Evolutionary conservation across 2,113 vertebrate genomes (phyloP), one percentile per base, ranked within the genome.

Genomic region (Atherinomorus stipes): DNA sequence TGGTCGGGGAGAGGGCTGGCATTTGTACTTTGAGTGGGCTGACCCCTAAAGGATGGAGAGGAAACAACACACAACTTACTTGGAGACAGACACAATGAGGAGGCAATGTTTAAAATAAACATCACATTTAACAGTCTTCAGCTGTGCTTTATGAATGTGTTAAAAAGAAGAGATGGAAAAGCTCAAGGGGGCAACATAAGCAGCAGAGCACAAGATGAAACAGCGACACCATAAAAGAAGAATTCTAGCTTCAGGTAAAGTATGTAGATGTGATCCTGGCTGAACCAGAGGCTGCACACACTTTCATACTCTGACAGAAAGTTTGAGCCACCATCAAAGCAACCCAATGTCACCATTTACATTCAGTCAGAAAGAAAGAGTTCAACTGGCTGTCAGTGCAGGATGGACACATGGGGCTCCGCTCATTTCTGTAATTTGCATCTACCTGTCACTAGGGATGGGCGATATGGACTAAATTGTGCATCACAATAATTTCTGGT

Each of bases 1-100:
- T 99, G 11, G 98, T 99, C 58, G 98, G 98, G 25, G 98, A 99
- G n/a, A 99, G 93, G 0, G 97, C 97, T 1, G 98, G 98, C 98
- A 99, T 99, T 70, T 96, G 71, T 67, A 99, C 91, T 88, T 96
- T 95, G 85, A 98, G 80, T 75, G 94, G 90, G 64, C 94, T 93
- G 11, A 83, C 93, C 81, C 93, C 98, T 98, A 86, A 26, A 94
- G 93, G 86, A 91, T 0, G 82, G 0, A 91, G 54, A 85, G 23
- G 79, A 47, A 47, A 88, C 1, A 53, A 19, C 37, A 78, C 2
- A 61, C 7, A 38, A 23, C 6, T 74, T 34, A 58, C 0, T 16
- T 9, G 0, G 0, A 22, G 10, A 62, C 31, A 54, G 21, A 12
- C 44, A 37, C 25, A 76, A 37, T 23, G 8, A 38, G 26, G 12